Percentiles rank a stretch among this genome's conserved stretches.
Evolutionary conservation across 1,140 invertebrate genomes (phyloP).

Genomic region (Pogonomyrmex californicus): DNA sequence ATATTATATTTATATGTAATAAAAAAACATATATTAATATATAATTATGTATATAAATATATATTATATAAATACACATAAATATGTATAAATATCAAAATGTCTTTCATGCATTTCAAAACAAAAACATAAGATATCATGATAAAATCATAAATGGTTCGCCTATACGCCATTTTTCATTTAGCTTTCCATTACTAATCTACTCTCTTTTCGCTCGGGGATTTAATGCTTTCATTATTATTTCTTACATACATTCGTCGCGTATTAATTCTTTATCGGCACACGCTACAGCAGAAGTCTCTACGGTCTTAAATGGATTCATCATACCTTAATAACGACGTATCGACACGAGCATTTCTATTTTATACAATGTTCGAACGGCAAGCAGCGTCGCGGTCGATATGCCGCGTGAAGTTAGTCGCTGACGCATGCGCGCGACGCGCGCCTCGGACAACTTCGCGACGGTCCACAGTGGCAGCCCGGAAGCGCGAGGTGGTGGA

Average conservation of each 20-base stretch:
- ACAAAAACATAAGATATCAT: no score
- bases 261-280: neutral
- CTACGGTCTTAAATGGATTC: neutral
- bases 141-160: neutral
- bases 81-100: no score
- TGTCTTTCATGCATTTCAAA: no score
- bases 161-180: neutral
- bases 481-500: constrained; percentile 31
- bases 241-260: neutral
- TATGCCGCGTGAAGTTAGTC: constrained; percentile 63
- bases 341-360: neutral
- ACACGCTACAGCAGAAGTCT: neutral
- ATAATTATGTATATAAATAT: no score
- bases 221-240: neutral
- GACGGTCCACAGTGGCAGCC: constrained; percentile 73
- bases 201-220: neutral
- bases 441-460: constrained; percentile 57
- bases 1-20: no score
- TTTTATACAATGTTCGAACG: constrained; percentile 61
- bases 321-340: constrained; percentile 30
- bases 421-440: constrained; percentile 69
- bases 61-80: no score
- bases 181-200: neutral
- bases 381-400: constrained; percentile 60
- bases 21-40: no score